Evolutionary conservation across 2,113 vertebrate genomes (phyloP).

Genomic region (Climacteris rufus): DNA sequence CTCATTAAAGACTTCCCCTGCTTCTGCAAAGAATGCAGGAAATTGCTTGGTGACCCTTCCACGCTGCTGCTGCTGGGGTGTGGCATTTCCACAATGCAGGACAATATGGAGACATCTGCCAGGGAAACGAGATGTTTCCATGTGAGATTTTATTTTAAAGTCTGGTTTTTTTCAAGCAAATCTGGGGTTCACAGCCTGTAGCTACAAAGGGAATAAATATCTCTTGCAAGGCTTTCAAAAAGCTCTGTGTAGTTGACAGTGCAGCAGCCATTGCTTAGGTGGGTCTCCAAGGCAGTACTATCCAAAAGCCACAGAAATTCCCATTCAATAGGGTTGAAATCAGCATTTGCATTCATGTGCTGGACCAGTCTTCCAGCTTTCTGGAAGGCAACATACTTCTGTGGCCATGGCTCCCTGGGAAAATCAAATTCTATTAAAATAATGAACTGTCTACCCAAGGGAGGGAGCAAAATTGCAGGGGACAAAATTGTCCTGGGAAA

Average conservation of each 20-base stretch:
- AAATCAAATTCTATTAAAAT: not conserved
- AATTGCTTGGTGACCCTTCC: not conserved
- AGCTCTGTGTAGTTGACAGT: not conserved
- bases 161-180: fast-evolving
- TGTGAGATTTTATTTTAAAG: not conserved
- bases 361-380: not conserved
- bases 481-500: not conserved
- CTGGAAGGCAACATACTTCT: not conserved
- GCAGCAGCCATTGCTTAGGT: not conserved
- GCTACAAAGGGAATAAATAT: not conserved
- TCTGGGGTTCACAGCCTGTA: not conserved
- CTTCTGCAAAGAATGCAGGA: not conserved
- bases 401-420: not conserved
- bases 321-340: not conserved
- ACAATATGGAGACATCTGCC: not conserved
- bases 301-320: not conserved
- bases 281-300: not conserved
- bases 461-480: not conserved
- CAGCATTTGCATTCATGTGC: not conserved
- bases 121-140: not conserved
- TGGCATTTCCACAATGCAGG: not conserved
- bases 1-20: not conserved
- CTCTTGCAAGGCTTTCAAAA: not conserved
- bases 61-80: fast-evolving
- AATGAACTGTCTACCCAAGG: not conserved